Percentiles rank a stretch among this genome's conserved stretches.
Conservation (phyloP, 2,113 vertebrate genomes). For the Thamnophis sirtalis region DNA sequence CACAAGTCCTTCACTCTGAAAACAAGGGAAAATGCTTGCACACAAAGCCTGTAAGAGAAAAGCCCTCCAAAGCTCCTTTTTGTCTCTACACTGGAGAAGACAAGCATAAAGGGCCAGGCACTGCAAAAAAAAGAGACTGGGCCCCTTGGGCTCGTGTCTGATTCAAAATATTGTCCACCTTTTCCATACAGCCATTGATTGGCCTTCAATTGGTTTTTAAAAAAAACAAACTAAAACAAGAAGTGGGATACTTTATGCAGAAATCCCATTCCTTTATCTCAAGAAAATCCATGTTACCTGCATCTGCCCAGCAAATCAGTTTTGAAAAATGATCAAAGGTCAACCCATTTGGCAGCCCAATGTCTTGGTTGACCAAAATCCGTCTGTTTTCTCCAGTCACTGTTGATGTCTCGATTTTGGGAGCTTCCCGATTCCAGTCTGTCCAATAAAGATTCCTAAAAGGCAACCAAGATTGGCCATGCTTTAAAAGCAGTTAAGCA, state of each 20-base stretch:
- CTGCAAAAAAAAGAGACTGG: not conserved
- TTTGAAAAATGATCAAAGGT: constrained; percentile 81
- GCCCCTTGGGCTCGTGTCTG: not conserved
- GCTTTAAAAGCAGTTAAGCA: not conserved
- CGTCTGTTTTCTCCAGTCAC: constrained; percentile 83
- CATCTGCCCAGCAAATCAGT: constrained; percentile 93
- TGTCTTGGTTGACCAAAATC: constrained; percentile 85
- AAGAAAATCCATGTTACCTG: constrained; percentile 70
- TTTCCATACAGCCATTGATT: not conserved
- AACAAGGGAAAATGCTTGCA: not conserved
- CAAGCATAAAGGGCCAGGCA: not conserved
- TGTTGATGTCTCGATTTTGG: constrained; percentile 88
- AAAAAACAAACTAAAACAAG: not conserved
- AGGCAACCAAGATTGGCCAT: not conserved
- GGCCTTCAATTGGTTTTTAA: not conserved
- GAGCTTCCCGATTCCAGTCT: constrained; percentile 95
- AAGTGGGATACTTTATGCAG: not conserved
- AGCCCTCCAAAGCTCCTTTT: not conserved
- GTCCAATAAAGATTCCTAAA: constrained; percentile 93
- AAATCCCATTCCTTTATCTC: not conserved
- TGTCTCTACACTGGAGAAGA: not conserved
- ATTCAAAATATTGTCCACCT: not conserved
- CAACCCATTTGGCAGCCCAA: constrained; percentile 89
- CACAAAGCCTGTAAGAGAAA: not conserved
- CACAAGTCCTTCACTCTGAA: not conserved